A percentile compares a stretch with the other conserved stretches of the same genome.
These are phyloP conservation scores for Lepilemur septentrionalis DNA, from an alignment of 2,797 vertebrate species.

Conservation along the genomic window DNA sequence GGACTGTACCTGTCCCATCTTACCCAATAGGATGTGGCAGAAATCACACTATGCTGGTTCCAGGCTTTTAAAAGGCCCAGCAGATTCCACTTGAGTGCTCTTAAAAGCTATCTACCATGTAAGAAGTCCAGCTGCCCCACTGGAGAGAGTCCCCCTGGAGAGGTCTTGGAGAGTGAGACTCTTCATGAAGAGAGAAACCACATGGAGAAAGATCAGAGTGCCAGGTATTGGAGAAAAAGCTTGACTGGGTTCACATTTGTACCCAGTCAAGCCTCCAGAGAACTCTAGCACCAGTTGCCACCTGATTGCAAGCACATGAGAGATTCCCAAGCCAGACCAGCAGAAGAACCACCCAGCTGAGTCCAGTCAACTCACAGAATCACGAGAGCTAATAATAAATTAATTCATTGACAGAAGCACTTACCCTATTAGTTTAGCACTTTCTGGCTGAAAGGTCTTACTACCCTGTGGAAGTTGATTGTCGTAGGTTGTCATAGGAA, in stretches of 20 bases:
- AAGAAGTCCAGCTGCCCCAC: background rate
- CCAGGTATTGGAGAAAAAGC: background rate
- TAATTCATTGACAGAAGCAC: background rate
- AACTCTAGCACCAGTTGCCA: background rate
- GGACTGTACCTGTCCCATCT: background rate
- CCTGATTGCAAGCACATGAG: accelerated
- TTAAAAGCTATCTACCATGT: background rate
- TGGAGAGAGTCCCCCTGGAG: too few relatives aligned
- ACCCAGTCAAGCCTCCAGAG: background rate
- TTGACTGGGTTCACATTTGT: background rate
- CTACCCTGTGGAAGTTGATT: background rate
- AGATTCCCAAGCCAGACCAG: background rate
- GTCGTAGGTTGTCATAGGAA: background rate
- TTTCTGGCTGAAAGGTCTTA: background rate
- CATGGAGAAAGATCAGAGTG: background rate
- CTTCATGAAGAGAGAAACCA: background rate
- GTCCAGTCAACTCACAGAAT: background rate
- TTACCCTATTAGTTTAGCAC: too few relatives aligned
- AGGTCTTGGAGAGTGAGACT: background rate
- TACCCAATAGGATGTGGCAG: background rate
- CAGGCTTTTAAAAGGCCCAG: background rate
- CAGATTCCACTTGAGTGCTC: background rate
- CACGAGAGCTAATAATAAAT: background rate
- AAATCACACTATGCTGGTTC: background rate
- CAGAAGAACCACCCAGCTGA: background rate